Percentiles rank a stretch among this genome's conserved stretches.
These are phyloP conservation scores for Oreochromis niloticus DNA, from an alignment of 2,113 vertebrate species.

Conservation along the genomic window DNA sequence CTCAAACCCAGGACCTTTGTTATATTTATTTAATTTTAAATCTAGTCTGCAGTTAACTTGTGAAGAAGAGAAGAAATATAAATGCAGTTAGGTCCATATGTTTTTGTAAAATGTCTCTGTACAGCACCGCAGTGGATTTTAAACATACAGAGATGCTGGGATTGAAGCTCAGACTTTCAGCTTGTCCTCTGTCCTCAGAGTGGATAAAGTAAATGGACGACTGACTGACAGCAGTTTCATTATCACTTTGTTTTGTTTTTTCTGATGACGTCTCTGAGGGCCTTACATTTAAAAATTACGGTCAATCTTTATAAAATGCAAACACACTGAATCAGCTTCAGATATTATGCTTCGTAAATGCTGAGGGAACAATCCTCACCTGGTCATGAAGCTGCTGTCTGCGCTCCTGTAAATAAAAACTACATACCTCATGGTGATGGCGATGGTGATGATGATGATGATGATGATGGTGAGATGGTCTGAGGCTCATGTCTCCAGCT, in stretches of 20 bases:
- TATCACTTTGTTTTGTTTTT: not conserved
- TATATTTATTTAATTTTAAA: not conserved
- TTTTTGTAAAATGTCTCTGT: not conserved
- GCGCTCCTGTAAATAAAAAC: not conserved
- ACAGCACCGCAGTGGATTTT: accelerated
- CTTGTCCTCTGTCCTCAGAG: not conserved
- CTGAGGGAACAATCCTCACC: not conserved
- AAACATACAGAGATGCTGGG: not conserved
- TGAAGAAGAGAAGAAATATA: too few species aligned
- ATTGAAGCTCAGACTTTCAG: not conserved
- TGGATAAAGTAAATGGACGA: accelerated
- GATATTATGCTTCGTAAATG: not conserved
- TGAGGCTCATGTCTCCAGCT: not conserved
- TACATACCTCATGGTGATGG: not conserved
- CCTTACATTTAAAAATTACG: not conserved
- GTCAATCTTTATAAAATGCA: accelerated
- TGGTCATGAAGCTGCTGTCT: not conserved
- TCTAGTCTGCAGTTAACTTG: not conserved
- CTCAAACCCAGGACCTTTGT: not conserved
- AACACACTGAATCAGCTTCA: not conserved
- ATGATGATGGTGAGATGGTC: not conserved
- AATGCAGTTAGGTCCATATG: not conserved
- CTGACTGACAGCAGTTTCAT: not conserved
- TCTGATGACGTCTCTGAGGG: not conserved
- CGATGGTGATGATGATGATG: not conserved